Evolutionary conservation across 2,113 vertebrate species (phyloP).

Genomic region (Psittacula cyanocephala): DNA sequence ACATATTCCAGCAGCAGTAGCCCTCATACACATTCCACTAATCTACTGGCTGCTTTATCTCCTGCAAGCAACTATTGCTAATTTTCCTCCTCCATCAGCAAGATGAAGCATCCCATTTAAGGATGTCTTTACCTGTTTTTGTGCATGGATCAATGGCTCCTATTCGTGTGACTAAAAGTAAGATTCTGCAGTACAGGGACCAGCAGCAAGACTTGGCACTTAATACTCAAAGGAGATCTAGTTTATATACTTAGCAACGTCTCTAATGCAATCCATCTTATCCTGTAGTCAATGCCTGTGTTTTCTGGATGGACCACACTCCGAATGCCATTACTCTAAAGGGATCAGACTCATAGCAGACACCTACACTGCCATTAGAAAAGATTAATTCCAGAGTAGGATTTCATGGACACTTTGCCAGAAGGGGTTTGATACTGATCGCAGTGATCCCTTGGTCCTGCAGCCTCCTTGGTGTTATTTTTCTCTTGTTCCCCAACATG

Average conservation of each 20-base stretch:
- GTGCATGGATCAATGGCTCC: not conserved
- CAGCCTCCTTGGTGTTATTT: not conserved
- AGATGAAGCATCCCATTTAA: not conserved
- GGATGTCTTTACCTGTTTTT: not conserved
- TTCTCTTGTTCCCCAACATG: not conserved
- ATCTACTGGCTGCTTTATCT: not conserved
- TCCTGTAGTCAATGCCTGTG: not conserved
- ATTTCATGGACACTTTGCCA: not conserved
- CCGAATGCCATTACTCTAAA: not conserved
- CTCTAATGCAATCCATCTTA: not conserved
- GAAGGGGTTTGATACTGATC: not conserved
- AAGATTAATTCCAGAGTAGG: not conserved
- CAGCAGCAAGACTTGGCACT: not conserved
- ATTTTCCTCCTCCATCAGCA: not conserved
- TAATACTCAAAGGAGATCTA: not conserved
- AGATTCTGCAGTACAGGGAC: not conserved
- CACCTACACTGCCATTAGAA: not conserved
- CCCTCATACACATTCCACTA: not conserved
- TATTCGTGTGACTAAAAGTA: not conserved
- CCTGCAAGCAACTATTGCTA: not conserved
- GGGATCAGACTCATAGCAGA: not conserved
- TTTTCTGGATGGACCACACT: not conserved
- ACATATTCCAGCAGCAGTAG: not conserved
- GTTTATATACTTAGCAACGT: not conserved
- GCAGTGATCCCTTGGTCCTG: not conserved